Evolutionary conservation across 2,797 vertebrate species (phyloP).

Genomic region (Apogon hyalosoma): DNA sequence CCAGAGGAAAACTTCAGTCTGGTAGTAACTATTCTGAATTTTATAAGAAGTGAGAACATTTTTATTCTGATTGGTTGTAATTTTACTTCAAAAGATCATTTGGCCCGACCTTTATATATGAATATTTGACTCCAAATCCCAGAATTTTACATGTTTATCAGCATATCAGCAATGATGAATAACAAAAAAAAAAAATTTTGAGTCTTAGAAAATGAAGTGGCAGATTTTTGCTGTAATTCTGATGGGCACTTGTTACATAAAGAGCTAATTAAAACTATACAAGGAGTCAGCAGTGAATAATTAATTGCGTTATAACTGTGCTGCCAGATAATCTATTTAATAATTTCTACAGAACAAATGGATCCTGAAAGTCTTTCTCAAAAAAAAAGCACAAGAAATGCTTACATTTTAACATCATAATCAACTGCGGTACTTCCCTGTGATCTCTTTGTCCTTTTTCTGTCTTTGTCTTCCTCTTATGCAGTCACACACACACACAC

Average conservation of each 20-base stretch:
- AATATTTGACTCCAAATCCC: too few relatives aligned
- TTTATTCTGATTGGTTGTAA: too few relatives aligned
- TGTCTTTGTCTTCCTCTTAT: constrained; percentile 15
- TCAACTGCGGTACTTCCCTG: constrained; percentile 28
- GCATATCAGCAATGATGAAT: constrained; percentile 6
- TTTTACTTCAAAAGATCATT: too few relatives aligned
- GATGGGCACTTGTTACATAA: constrained; percentile 53
- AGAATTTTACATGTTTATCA: too few relatives aligned
- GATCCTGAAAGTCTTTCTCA: constrained; percentile 22
- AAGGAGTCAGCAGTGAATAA: constrained; percentile 48
- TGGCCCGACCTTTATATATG: too few relatives aligned
- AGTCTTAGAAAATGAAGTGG: constrained; percentile 39
- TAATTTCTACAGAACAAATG: constrained; percentile 49
- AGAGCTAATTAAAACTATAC: constrained; percentile 59
- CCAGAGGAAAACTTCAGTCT: too few relatives aligned
- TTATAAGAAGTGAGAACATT: too few relatives aligned
- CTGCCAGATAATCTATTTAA: constrained; percentile 55
- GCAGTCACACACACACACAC: constrained; percentile 5
- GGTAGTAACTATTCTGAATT: too few relatives aligned
- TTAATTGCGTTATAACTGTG: constrained; percentile 56
- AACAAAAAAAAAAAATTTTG: constrained; percentile 1
- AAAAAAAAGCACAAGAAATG: too few relatives aligned
- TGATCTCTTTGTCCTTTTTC: constrained; percentile 23
- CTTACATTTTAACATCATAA: constrained; percentile 3
- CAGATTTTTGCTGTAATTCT: constrained; percentile 38